Evolutionary conservation across 37 sponge, comb jelly and placozoan species (phyloP).

Genomic region (Lycopodina hypogea): DNA sequence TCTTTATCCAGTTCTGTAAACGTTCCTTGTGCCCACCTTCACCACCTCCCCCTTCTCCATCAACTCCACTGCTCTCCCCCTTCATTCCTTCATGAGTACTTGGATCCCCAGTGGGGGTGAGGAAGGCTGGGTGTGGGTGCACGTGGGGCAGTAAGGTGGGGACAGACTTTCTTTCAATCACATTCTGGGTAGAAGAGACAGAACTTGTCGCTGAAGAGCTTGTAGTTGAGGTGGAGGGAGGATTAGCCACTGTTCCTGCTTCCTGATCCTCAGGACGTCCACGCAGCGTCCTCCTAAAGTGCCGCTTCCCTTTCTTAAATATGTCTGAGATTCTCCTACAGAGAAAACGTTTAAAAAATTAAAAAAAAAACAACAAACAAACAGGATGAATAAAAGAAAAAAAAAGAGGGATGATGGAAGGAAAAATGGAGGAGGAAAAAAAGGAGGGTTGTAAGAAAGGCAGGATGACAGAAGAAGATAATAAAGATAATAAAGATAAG

Average conservation of each 20-base stretch:
- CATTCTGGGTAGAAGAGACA: neutral
- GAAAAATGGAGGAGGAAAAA: neutral
- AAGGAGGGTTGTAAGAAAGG: too few relatives aligned
- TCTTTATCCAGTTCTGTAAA: conserved; percentile 55
- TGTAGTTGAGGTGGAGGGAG: neutral
- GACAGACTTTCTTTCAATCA: neutral
- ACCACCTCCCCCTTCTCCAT: neutral
- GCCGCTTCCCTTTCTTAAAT: conserved; percentile 57
- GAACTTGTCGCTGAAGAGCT: neutral
- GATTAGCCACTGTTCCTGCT: neutral
- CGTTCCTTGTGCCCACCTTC: conserved; percentile 16
- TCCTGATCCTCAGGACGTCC: conserved; percentile 48
- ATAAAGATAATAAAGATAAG: neutral
- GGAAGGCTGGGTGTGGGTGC: conserved; percentile 1
- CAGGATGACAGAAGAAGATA: too few relatives aligned
- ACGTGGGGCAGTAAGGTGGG: neutral
- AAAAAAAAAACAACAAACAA: neutral
- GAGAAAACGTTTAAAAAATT: neutral
- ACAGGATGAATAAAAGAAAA: too few relatives aligned
- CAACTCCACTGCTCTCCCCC: neutral
- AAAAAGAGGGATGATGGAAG: neutral
- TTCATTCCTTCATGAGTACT: neutral
- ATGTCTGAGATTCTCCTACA: conserved; percentile 62
- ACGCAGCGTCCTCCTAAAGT: conserved; percentile 51
- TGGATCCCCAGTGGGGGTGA: neutral